These are phyloP conservation scores for Meta bourneti DNA, from an alignment of 2,888 invertebrate species.

Conservation along the genomic window DNA sequence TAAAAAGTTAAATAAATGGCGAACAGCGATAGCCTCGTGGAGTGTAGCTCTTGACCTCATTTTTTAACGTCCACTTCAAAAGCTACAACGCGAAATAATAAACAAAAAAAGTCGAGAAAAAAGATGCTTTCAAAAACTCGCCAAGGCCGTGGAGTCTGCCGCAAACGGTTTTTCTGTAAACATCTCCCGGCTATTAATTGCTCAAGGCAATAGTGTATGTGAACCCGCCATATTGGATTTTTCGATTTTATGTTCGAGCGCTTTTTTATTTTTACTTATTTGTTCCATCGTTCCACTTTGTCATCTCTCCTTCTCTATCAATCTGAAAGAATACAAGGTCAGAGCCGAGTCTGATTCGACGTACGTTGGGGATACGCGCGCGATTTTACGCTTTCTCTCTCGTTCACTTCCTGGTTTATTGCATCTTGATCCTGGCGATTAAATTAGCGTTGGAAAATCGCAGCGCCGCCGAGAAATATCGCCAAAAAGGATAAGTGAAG, in stretches of 20 bases:
- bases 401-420: constrained; percentile 69
- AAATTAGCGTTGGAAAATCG: constrained; percentile 33
- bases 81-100: constrained; percentile 26
- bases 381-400: constrained; percentile 47
- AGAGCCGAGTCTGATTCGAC: constrained; percentile 47
- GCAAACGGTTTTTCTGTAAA: constrained; percentile 62
- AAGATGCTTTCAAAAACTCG: constrained; percentile 50
- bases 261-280: constrained; percentile 35
- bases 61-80: constrained; percentile 48
- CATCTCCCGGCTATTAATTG: constrained; percentile 65
- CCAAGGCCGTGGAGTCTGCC: constrained; percentile 26
- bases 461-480: not conserved
- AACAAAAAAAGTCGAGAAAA: constrained; percentile 31
- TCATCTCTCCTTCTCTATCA: constrained; percentile 51
- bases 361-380: constrained; percentile 35
- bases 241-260: not conserved
- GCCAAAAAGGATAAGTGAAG: not conserved
- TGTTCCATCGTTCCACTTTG: constrained; percentile 34
- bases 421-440: constrained; percentile 38
- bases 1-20: not conserved
- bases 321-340: constrained; percentile 54
- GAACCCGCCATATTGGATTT: constrained; percentile 62
- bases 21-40: constrained; percentile 32
- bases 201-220: constrained; percentile 65
- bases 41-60: constrained; percentile 66